Base-by-base conservation (phyloP, 1,140 invertebrate species). In the Saccostrea glomerata region DNA sequence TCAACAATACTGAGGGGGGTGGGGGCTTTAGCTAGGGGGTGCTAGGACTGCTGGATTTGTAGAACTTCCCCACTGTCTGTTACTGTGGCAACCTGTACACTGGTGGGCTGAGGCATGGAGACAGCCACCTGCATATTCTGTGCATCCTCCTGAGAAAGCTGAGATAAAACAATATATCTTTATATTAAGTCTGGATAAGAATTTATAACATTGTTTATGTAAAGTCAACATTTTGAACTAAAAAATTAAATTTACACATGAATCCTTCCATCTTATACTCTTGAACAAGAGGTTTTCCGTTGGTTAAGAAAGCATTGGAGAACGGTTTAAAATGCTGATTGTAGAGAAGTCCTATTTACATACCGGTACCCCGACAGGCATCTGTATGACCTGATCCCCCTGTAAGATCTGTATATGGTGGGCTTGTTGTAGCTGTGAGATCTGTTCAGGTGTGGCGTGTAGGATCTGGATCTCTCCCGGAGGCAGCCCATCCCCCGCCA, bases 381-480 rank as follows among this genome's bases (percentile, higher is more conserved):
- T 92, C 88, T 93, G 93, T 88, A 94, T 94, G 36, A 95, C 93
- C 82, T 94, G 94, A 84, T 94, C 94, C 55, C 94, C 94, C 56
- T 94, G 94, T 30, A 95, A 85, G 47, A 95, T 95, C 86, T 95
- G 94, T 91, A 95, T 95, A 87, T 95, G 94, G 30, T 95, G 94
- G n/a, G 94, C 94, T 63, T 95, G 94, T 86, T 95, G 94, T 55
- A 95, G 90, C 86, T 94, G 94, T 36, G 94, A 94, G 25, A 95
- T 93, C 85, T 95, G 94, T 91, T 95, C 95, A 54, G 94, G 94
- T 73, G 95, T 95, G 77, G 95, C 95, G 88, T 95, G 95, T 17
- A 95, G 90, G 30, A 95, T 95, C 90, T 95, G 95, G 36, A 95
- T 94, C 85, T 95, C 94, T 25, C 95, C 95, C 77, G 92, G 92